Evolutionary conservation across 2,113 vertebrate species (phyloP).

Genomic region (Atlantisia rogersi): DNA sequence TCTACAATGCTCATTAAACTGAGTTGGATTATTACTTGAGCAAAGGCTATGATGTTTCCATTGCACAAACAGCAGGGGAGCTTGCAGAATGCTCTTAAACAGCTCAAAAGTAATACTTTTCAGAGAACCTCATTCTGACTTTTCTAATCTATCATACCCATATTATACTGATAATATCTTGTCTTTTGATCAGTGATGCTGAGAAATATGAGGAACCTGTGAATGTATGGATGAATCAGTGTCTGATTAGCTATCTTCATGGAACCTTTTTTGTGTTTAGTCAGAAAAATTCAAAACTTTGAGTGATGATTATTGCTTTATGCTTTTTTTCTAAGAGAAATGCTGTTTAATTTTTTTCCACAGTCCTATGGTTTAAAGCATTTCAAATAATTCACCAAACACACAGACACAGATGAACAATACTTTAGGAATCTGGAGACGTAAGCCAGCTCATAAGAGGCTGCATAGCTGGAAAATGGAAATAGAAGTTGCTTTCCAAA

Average conservation of each 20-base stretch:
- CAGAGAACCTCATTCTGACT: neutral
- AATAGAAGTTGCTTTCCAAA: neutral
- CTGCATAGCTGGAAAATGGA: neutral
- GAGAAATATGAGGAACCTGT: neutral
- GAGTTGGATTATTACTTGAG: neutral
- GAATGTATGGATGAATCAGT: neutral
- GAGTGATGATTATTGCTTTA: neutral
- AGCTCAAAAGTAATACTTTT: constrained; percentile 25
- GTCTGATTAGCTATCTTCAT: neutral
- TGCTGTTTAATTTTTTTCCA: neutral
- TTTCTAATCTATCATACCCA: neutral
- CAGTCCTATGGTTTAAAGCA: neutral
- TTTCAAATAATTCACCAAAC: neutral
- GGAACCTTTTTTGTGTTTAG: neutral
- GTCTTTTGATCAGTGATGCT: neutral
- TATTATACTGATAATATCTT: neutral
- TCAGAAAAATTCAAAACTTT: neutral
- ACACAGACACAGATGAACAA: neutral
- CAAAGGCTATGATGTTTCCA: neutral
- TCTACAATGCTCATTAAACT: neutral
- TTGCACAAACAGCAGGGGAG: neutral
- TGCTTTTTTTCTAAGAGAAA: neutral
- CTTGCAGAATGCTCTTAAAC: neutral
- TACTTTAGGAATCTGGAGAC: neutral
- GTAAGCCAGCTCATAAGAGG: neutral